These are phyloP conservation scores for Hipposideros larvatus DNA, from an alignment of 2,797 vertebrate species.

Conservation along the genomic window DNA sequence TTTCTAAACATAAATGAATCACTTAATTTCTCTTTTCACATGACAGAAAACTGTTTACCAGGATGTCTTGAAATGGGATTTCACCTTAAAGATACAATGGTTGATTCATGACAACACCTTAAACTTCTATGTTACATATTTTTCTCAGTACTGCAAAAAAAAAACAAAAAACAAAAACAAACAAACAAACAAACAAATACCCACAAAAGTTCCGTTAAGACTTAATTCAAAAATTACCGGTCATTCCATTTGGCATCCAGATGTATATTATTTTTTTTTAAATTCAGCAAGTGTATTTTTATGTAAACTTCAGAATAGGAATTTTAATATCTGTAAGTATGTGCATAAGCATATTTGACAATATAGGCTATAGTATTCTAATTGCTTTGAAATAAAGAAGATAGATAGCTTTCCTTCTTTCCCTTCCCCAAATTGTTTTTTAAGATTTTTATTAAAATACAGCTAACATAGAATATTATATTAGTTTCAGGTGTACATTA, in stretches of 20 bases:
- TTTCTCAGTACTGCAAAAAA: background rate
- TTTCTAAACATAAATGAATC: constrained; percentile 37
- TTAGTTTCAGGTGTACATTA: no score
- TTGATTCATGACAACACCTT: background rate
- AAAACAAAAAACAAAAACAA: no score
- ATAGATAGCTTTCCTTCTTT: background rate
- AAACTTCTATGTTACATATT: background rate
- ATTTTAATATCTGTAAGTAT: background rate
- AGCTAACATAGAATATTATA: no score
- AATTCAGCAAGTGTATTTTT: background rate
- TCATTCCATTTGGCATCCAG: background rate
- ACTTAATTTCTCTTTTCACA: constrained; percentile 37
- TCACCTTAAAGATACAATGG: background rate
- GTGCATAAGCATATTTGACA: background rate
- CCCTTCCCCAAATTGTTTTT: background rate
- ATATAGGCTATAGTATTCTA: background rate
- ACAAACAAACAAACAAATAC: no score
- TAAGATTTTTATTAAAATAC: no score
- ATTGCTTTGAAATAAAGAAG: background rate
- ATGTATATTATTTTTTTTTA: background rate
- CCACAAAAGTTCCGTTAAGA: background rate
- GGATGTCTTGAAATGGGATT: background rate
- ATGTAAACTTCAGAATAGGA: background rate
- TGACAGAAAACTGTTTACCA: constrained; percentile 13
- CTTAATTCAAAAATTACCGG: background rate